A percentile compares a stretch with the other conserved stretches of the same genome.
Conservation (phyloP, 2,797 vertebrate species). For the Falco columbarius region DNA sequence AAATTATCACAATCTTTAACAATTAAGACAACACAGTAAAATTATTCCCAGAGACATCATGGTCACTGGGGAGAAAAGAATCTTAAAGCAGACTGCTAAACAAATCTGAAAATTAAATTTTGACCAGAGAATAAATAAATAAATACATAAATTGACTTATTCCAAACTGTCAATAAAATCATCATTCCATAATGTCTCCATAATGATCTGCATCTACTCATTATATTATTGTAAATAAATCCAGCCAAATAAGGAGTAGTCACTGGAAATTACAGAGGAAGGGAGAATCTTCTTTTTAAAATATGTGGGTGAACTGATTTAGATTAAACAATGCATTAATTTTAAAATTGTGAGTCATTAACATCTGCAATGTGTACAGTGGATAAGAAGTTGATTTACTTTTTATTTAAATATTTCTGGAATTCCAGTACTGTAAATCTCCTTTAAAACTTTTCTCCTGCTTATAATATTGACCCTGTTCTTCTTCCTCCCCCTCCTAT, state of each 20-base stretch:
- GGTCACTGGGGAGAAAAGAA: neutral
- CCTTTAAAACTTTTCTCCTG: neutral
- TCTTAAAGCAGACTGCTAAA: neutral
- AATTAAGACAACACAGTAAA: neutral
- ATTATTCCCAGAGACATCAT: neutral
- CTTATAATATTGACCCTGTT: neutral
- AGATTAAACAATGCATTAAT: neutral
- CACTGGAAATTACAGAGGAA: neutral
- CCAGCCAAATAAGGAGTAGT: neutral
- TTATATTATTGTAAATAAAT: neutral
- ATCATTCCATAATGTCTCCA: neutral
- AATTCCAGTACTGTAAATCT: neutral
- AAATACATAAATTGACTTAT: neutral
- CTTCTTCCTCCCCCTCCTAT: neutral
- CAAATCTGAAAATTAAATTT: neutral
- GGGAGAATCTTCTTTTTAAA: neutral
- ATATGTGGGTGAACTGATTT: neutral
- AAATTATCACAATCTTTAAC: neutral
- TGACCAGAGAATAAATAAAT: neutral
- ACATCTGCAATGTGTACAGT: neutral
- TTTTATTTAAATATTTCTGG: neutral
- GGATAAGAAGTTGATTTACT: neutral
- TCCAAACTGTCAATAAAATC: neutral
- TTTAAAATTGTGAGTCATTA: neutral
- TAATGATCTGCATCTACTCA: neutral